Base-by-base conservation (phyloP, 2,888 invertebrate genomes). In the Cistogaster globosa region DNA sequence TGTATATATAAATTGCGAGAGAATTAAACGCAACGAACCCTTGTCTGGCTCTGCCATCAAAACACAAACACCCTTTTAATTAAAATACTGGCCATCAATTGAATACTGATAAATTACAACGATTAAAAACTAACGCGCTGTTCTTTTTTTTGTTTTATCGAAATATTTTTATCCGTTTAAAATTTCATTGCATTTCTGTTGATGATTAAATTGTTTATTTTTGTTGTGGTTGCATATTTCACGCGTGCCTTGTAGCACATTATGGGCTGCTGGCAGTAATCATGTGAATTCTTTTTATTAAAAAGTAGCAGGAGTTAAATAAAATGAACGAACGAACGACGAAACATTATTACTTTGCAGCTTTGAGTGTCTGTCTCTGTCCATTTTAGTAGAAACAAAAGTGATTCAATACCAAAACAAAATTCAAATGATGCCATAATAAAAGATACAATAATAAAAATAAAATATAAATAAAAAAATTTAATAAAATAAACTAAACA, bases 371-470 rank as follows among this genome's bases (percentile, higher is more conserved):
- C 16, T 20, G n/a, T 48, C 8, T 2, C 48, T 62, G 42, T 45
- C 11, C 20, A 57, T 68, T 77, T 72, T 12, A 67, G 62, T 72
- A 32, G 58, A 63, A 77, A 42, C 62, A 62, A 67, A 65, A 36
- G 42, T 63, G 69, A 63, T 67, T 77, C 67, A 12, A 12, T 42
- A 60, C n/a, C 36, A 9, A 55, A 22, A 42, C 42, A 42, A 11
- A 42, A 42, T 42, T 42, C 12, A 42, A 71, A 80, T 84, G 84
- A 81, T 84, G 80, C 76, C 84, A 80, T 80, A 53, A 53, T 36
- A 65, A 42, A 65, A 57, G 18, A 51, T 6, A 74, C 69, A 20
- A 55, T 51, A 20, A 14, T n/a, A 38, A 68, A 68, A 55, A 14
- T 32, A 8, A 53, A 38, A 57, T 55, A 57, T 32, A 65, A 71